phyloP scores from a whole-genome alignment of 1,140 invertebrate species.

The Zaprionus gabonicus region DNA sequence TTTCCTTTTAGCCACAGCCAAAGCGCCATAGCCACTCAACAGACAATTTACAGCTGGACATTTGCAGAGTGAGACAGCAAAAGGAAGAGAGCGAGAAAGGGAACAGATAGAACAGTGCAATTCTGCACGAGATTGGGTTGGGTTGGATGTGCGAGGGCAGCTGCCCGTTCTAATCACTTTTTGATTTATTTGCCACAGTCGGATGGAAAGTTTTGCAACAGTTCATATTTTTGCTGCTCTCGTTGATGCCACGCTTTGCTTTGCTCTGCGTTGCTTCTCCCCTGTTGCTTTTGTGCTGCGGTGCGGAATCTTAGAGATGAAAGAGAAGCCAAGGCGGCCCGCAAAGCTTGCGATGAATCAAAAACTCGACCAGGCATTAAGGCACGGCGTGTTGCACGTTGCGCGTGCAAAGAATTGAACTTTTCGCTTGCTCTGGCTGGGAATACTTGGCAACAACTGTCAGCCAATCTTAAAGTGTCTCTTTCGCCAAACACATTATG shows the following conservation, averaged over 20 bases:
- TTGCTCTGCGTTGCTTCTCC: conserved; percentile 25
- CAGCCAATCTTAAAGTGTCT: conserved; percentile 27
- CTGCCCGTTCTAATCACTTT: conserved; percentile 71
- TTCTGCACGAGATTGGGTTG: neutral
- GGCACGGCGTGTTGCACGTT: neutral
- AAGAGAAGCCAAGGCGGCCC: conserved; percentile 1
- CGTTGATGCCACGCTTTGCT: conserved; percentile 35
- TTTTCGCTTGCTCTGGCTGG: neutral
- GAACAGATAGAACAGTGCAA: neutral
- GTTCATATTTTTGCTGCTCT: conserved; percentile 63
- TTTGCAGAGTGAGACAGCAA: conserved; percentile 17
- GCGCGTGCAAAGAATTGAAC: conserved; percentile 6
- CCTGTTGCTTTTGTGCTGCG: conserved; percentile 15
- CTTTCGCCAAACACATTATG: conserved; percentile 21
- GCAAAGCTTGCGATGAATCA: conserved; percentile 19
- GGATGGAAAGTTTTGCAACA: conserved; percentile 64
- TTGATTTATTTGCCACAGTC: conserved; percentile 74
- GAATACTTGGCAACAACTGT: conserved; percentile 19
- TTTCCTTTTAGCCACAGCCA: conserved; percentile 25
- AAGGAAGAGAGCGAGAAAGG: neutral
- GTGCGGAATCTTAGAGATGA: neutral
- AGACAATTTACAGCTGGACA: conserved; percentile 77
- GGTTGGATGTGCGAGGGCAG: neutral
- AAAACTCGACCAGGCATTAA: conserved; percentile 8
- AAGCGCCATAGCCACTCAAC: conserved; percentile 64